These are phyloP conservation scores for Pollenia amentaria DNA, from an alignment of 2,888 invertebrate genomes.

Conservation along the genomic window DNA sequence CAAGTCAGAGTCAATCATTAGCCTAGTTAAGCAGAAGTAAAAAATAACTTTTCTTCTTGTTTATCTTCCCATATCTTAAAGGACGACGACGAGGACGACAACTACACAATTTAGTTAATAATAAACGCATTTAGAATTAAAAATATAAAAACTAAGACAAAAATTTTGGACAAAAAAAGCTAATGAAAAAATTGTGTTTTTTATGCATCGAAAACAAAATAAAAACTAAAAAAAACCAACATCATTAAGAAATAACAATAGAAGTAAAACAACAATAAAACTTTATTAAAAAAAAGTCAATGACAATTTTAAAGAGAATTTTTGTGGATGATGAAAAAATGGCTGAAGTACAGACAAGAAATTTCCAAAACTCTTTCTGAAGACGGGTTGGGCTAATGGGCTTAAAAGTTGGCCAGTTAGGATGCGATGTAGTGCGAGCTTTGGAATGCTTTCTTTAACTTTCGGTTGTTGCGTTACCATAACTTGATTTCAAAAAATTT, in stretches of 20 bases:
- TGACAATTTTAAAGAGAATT: background rate
- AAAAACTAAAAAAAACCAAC: constrained; percentile 4
- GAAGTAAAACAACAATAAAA: background rate
- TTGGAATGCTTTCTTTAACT: no score
- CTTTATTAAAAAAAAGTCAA: constrained; percentile 36
- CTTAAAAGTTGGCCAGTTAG: no score
- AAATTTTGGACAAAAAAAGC: background rate
- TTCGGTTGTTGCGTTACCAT: no score
- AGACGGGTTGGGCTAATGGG: no score
- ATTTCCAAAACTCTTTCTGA: no score
- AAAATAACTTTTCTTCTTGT: constrained; percentile 37
- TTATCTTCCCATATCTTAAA: constrained; percentile 4
- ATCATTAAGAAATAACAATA: constrained; percentile 41
- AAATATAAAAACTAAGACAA: constrained; percentile 24
- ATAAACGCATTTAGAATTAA: constrained; percentile 61
- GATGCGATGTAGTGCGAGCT: no score
- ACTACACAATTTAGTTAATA: constrained; percentile 58
- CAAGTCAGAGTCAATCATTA: constrained; percentile 62
- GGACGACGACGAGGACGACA: background rate
- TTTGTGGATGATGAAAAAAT: no score
- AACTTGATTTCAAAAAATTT: no score
- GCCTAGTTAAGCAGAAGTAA: constrained; percentile 64
- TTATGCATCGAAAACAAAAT: background rate
- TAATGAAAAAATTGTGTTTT: background rate
- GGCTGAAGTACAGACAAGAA: background rate